A percentile compares a stretch with the other conserved stretches of the same genome.
Evolutionary conservation across 2,797 vertebrate genomes (phyloP).

Genomic region (Brachyalestes nurse): DNA sequence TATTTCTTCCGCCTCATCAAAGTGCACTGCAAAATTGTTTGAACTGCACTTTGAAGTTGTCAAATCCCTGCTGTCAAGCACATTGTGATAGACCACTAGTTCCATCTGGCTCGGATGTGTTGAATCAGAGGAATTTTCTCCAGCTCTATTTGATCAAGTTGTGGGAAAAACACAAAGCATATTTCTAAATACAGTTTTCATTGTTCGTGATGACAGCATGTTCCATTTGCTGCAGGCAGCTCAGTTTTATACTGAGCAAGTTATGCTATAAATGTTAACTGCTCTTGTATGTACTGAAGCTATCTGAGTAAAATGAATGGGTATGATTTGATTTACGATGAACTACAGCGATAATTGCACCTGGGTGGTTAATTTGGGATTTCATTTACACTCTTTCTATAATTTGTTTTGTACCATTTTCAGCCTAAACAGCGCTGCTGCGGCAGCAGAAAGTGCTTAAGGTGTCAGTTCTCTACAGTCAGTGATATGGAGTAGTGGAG

Average conservation of each 20-base stretch:
- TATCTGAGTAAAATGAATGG: slow-evolving; percentile 25
- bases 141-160: slow-evolving; percentile 55
- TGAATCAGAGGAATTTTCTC: slow-evolving; percentile 58
- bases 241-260: slow-evolving; percentile 16
- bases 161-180: slow-evolving; percentile 16
- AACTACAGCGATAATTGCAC: slow-evolving; percentile 32
- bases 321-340: slow-evolving; percentile 42
- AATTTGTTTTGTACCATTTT: slow-evolving; percentile 36
- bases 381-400: slow-evolving; percentile 10
- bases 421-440: neutral
- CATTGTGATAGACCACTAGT: slow-evolving; percentile 77
- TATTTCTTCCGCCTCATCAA: slow-evolving; percentile 52
- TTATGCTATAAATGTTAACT: slow-evolving; percentile 44
- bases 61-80: slow-evolving; percentile 77
- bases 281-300: slow-evolving; percentile 32
- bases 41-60: slow-evolving; percentile 76
- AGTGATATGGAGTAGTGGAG: slow-evolving; percentile 11
- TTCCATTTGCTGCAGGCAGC: slow-evolving; percentile 45
- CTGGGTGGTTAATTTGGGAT: slow-evolving; percentile 33
- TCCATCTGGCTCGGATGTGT: slow-evolving; percentile 66
- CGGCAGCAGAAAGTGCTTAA: slow-evolving; percentile 10
- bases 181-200: slow-evolving; percentile 43
- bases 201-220: slow-evolving; percentile 51
- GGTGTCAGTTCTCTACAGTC: slow-evolving; percentile 14
- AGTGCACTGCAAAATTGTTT: slow-evolving; percentile 60